Percentiles rank a stretch among this genome's conserved stretches.
These are phyloP conservation scores for Tridacna gigas DNA, from an alignment of 2,888 invertebrate genomes.

Conservation along the genomic window DNA sequence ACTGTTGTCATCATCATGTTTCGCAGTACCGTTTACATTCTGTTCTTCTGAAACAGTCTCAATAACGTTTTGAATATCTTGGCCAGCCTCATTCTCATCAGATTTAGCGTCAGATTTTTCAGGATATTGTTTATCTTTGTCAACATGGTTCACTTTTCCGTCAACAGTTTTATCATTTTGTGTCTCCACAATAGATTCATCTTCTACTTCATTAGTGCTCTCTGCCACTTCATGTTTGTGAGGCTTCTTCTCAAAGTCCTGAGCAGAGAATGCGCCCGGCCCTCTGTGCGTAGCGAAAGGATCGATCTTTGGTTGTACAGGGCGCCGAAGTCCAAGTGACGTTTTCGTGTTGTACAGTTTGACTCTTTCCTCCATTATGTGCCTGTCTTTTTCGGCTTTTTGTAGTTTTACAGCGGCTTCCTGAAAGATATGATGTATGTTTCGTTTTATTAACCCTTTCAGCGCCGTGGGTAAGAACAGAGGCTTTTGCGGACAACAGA, in stretches of 20 bases:
- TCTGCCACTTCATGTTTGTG: too few relatives aligned
- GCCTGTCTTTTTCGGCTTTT: constrained; percentile 90
- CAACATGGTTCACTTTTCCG: too few relatives aligned
- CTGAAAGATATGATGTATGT: constrained; percentile 80
- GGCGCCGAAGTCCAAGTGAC: constrained; percentile 69
- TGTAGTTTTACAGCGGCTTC: constrained; percentile 90
- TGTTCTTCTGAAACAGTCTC: too few relatives aligned
- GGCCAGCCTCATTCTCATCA: too few relatives aligned
- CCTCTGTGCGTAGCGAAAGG: constrained; percentile 76
- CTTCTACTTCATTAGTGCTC: background rate
- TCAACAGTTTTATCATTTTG: background rate
- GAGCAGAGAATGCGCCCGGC: constrained; percentile 66
- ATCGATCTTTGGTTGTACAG: constrained; percentile 63
- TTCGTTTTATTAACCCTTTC: too few relatives aligned
- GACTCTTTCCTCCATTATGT: constrained; percentile 90
- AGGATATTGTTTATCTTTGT: too few relatives aligned
- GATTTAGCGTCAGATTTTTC: too few relatives aligned
- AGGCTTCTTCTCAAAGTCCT: constrained; percentile 56
- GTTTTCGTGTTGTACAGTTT: constrained; percentile 84
- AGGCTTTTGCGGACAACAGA: too few relatives aligned
- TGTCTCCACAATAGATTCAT: background rate
- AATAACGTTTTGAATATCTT: too few relatives aligned
- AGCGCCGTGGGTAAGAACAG: too few relatives aligned
- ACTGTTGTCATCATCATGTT: background rate
- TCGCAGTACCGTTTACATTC: background rate